phyloP scores from a whole-genome alignment of 2,888 invertebrate genomes.

The Baronia brevicornis region DNA sequence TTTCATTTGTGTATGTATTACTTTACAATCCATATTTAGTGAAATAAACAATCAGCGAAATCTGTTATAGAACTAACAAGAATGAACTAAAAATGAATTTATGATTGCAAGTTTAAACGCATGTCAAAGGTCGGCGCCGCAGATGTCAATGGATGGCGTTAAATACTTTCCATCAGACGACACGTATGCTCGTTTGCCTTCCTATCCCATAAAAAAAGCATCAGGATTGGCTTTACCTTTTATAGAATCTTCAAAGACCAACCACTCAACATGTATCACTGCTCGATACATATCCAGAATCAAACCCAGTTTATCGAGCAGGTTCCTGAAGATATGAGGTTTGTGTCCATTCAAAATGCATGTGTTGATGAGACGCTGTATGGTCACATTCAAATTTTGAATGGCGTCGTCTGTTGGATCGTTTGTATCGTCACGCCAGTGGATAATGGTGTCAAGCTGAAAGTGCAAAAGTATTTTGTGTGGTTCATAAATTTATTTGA shows the following conservation, averaged over 20 bases:
- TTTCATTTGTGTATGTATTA: too few relatives aligned
- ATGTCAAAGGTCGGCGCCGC: too few relatives aligned
- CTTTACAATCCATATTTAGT: too few relatives aligned
- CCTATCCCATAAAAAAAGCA: not conserved
- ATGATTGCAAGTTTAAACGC: too few relatives aligned
- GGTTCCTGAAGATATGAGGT: constrained; percentile 18
- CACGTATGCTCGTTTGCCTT: too few relatives aligned
- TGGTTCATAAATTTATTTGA: too few relatives aligned
- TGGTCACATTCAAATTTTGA: constrained; percentile 20
- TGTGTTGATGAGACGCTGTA: constrained; percentile 30
- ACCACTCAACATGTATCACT: constrained; percentile 28
- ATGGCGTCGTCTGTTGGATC: constrained; percentile 4
- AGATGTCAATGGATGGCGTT: too few relatives aligned
- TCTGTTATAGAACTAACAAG: too few relatives aligned
- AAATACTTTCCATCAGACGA: too few relatives aligned
- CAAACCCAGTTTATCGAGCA: constrained; percentile 28
- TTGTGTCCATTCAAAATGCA: constrained; percentile 24
- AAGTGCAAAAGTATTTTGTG: too few relatives aligned
- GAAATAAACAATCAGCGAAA: too few relatives aligned
- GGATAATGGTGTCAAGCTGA: constrained; percentile 31
- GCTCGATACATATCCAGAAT: constrained; percentile 29
- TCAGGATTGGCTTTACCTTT: constrained; percentile 27
- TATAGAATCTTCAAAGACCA: constrained; percentile 26
- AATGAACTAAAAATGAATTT: too few relatives aligned
- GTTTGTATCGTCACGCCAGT: constrained; percentile 25